Evolutionary conservation across 1,140 invertebrate genomes (phyloP).

Genomic region (Zaprionus lachaisei): DNA sequence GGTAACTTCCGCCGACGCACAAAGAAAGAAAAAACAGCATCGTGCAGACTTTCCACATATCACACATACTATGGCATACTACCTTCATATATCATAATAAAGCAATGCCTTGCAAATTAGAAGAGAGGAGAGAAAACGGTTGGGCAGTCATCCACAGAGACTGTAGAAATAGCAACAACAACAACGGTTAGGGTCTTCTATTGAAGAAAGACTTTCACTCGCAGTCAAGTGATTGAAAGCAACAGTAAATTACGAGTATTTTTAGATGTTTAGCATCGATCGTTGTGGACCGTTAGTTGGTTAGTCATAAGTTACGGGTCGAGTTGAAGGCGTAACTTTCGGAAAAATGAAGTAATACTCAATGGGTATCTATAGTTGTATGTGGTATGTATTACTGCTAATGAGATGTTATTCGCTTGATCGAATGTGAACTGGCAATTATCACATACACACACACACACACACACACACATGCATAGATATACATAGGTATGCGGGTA

Average conservation of each 20-base stretch:
- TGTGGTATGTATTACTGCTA: background rate
- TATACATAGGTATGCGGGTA: background rate
- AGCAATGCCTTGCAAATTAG: slow-evolving; percentile 51
- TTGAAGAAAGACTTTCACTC: slow-evolving; percentile 66
- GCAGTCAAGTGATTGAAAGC: slow-evolving; percentile 67
- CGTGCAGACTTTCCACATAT: slow-evolving; percentile 32
- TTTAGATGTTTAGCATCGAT: slow-evolving; percentile 50
- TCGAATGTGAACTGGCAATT: slow-evolving; percentile 15
- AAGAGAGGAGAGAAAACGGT: slow-evolving; percentile 43
- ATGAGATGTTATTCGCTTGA: background rate
- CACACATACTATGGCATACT: slow-evolving; percentile 1
- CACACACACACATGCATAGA: background rate
- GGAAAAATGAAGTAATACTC: slow-evolving; percentile 32
- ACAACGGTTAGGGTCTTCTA: slow-evolving; percentile 41
- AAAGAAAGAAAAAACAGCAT: slow-evolving; percentile 15
- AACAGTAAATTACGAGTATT: slow-evolving; percentile 63
- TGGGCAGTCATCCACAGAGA: slow-evolving; percentile 47
- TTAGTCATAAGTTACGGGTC: slow-evolving; percentile 19
- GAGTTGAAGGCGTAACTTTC: slow-evolving; percentile 22
- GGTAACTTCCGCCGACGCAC: slow-evolving; percentile 17
- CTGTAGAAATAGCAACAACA: slow-evolving; percentile 17
- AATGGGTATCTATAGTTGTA: slow-evolving; percentile 4
- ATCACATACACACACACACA: background rate
- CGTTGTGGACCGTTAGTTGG: slow-evolving; percentile 56
- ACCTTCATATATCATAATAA: slow-evolving; percentile 16